Conservation (phyloP, 2,113 vertebrate species). For the Urocolius indicus region DNA sequence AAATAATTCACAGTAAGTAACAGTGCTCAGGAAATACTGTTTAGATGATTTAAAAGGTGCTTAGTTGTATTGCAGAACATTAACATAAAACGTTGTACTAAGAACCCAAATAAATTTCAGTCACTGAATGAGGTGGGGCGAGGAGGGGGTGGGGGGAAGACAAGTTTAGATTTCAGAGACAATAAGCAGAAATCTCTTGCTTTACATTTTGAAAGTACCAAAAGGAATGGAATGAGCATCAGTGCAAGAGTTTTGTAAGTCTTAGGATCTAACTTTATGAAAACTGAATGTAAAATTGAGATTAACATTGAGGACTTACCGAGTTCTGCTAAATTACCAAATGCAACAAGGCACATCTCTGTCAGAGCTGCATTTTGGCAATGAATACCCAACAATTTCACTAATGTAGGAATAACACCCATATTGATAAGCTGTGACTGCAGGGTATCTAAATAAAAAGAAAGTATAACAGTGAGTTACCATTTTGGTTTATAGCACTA, state of each 20-base stretch:
- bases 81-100: constrained; percentile 4
- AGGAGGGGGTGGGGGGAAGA: no score
- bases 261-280: neutral
- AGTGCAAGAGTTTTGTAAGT: neutral
- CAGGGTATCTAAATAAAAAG: constrained; percentile 87
- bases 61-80: neutral
- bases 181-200: neutral
- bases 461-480: constrained; percentile 49
- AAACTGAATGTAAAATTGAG: neutral
- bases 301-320: constrained; percentile 80
- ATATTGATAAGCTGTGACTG: constrained; percentile 97
- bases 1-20: constrained; percentile 45
- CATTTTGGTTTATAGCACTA: neutral
- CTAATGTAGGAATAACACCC: constrained; percentile 96
- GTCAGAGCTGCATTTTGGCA: constrained; percentile 93
- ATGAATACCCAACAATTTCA: constrained; percentile 93
- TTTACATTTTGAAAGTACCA: neutral
- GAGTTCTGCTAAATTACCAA: constrained; percentile 97
- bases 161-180: neutral
- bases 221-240: neutral
- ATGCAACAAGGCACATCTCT: constrained; percentile 99
- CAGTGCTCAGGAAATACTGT: neutral
- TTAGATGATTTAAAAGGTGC: constrained; percentile 21
- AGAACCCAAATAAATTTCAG: constrained; percentile 8
- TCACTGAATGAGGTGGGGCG: neutral